phyloP scores from a whole-genome alignment of 2,888 invertebrate species.

The Aricia artaxerxes region DNA sequence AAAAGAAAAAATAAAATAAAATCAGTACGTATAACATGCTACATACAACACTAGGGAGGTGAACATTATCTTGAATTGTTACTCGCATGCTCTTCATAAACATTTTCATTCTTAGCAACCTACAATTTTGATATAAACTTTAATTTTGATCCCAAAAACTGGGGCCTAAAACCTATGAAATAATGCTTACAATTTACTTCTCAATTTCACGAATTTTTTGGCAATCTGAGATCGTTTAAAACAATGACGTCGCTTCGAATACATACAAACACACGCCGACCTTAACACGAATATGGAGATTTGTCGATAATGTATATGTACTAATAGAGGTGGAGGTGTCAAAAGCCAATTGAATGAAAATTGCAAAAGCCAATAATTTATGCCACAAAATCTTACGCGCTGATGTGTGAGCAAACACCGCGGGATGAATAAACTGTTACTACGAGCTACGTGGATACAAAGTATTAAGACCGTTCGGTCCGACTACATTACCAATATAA shows the following conservation, averaged over 20 bases:
- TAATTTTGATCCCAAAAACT: not conserved
- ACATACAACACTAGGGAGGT: slow-evolving; percentile 18
- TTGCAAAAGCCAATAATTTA: slow-evolving; percentile 57
- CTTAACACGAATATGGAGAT: slow-evolving; percentile 22
- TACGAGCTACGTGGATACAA: slow-evolving; percentile 17
- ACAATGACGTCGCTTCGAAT: not conserved
- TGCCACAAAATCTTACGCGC: slow-evolving; percentile 37
- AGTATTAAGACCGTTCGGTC: not conserved
- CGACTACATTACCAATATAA: not conserved
- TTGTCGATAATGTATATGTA: slow-evolving; percentile 26
- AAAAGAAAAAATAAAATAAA: slow-evolving; percentile 25
- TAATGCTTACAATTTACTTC: not conserved
- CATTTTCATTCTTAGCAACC: slow-evolving; percentile 15
- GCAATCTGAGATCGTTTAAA: slow-evolving; percentile 27
- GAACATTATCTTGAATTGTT: not conserved
- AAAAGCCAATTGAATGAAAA: slow-evolving; percentile 64
- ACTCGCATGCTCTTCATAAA: not conserved
- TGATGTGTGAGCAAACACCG: slow-evolving; percentile 47
- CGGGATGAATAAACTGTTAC: slow-evolving; percentile 40
- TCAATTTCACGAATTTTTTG: slow-evolving; percentile 1
- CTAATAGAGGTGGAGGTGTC: slow-evolving; percentile 50
- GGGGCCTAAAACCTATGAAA: not conserved
- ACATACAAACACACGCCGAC: not conserved
- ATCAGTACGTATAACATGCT: slow-evolving; percentile 5
- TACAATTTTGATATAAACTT: slow-evolving; percentile 22